These are phyloP conservation scores for Xenopus borealis DNA, from an alignment of 2,113 vertebrate genomes.

Conservation along the genomic window DNA sequence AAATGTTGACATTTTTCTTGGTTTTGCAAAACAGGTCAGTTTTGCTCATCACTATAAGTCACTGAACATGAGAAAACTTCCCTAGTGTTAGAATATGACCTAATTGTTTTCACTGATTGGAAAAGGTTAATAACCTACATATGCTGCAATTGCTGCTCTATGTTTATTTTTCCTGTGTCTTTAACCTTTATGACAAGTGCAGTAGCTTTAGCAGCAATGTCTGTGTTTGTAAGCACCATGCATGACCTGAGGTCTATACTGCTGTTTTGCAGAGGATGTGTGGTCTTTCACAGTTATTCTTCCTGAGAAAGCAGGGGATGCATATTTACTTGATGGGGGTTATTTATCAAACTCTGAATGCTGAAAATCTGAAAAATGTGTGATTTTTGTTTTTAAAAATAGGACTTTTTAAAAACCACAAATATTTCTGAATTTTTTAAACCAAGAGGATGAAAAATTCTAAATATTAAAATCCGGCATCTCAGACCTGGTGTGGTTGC, in stretches of 20 bases:
- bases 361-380: no score
- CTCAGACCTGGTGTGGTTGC: no score
- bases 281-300: constrained; percentile 50
- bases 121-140: constrained; percentile 21
- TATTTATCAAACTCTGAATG: no score
- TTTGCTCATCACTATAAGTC: not conserved
- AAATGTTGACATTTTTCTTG: no score
- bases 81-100: constrained; percentile 14
- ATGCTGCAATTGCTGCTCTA: constrained; percentile 23
- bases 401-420: no score
- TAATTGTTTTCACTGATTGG: constrained; percentile 31
- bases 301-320: no score
- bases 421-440: no score
- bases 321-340: no score
- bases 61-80: constrained; percentile 10
- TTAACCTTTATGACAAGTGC: constrained; percentile 51
- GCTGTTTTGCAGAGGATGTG: constrained; percentile 49
- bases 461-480: no score
- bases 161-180: constrained; percentile 45
- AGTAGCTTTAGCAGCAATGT: constrained; percentile 37
- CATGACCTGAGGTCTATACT: constrained; percentile 40
- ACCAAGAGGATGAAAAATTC: no score
- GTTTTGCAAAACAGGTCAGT: no score
- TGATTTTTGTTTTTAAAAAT: no score
- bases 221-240: constrained; percentile 48